Conservation (phyloP, 2,113 vertebrate species). For the Osmerus mordax region DNA sequence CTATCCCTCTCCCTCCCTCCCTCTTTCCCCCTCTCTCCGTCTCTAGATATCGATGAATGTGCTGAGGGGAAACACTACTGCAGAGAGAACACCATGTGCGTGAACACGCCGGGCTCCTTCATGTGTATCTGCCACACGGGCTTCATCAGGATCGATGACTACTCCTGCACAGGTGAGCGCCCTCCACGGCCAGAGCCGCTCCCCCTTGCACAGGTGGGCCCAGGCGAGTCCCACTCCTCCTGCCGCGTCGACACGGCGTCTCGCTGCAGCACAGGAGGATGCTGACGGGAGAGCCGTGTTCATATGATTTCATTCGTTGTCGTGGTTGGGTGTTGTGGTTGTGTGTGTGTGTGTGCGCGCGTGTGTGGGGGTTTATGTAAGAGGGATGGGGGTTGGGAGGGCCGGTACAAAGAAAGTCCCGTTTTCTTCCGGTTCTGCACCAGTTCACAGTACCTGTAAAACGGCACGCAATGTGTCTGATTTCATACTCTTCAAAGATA, state of each 20-base stretch:
- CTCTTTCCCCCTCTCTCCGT: conserved; percentile 15
- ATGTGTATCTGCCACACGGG: conserved; percentile 96
- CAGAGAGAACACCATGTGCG: conserved; percentile 93
- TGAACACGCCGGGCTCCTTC: conserved; percentile 93
- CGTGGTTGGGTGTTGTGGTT: too few species aligned
- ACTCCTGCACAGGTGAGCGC: conserved; percentile 92
- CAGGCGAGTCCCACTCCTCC: too few species aligned
- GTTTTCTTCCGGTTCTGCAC: not conserved
- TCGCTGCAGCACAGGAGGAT: too few species aligned
- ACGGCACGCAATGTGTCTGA: not conserved
- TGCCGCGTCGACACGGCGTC: too few species aligned
- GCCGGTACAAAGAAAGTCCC: too few species aligned
- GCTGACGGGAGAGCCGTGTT: too few species aligned
- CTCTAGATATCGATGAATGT: conserved; percentile 92
- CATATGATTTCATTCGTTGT: too few species aligned
- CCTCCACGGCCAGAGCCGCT: too few species aligned
- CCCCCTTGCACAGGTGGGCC: too few species aligned
- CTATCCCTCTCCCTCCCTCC: not conserved
- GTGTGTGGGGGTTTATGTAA: too few species aligned
- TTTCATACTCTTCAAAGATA: conserved; percentile 9
- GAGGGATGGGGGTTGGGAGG: too few species aligned
- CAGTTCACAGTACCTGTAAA: conserved; percentile 21
- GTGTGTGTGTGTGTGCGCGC: too few species aligned
- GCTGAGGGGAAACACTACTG: conserved; percentile 96
- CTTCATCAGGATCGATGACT: conserved; percentile 96